Base-by-base conservation (phyloP, 2,797 vertebrate genomes). In the Sebastes glaucus region DNA sequence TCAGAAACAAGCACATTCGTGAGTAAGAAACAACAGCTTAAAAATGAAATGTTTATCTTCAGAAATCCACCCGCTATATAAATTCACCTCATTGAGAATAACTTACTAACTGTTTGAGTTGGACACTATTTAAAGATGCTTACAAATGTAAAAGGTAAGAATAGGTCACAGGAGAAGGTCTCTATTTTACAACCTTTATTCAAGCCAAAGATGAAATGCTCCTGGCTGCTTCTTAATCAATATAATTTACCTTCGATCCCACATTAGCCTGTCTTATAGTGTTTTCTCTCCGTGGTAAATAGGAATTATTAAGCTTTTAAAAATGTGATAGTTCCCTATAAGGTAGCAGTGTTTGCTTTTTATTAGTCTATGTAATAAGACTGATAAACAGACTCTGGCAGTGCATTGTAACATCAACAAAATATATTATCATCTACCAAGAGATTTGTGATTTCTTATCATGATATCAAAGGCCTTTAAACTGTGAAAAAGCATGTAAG, bases 281-380 rank as follows among this genome's bases (percentile, higher is more conserved):
- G 66, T 88, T 87, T 90, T 85, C 38, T 77, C 65, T 77, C 62
- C 5, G 10, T 46, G 56, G 38, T 63, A 28, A 32, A 55, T 66
- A 14, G 62, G 66, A 84, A 80, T 89, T 91, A 93, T 84, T 86
- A 82, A 76, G 49, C 84, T 87, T 91, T 93, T 89, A 82, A 91
- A 92, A 91, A 69, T 65, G 27, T 79, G 81, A 84, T 77, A 59
- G 60, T 86, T 60, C 82, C 71, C 53, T 71, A 67, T 71, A 84
- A 86, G 83, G 73, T 87, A 73, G 74, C 42, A 28, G 35, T 65
- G 68, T 80, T 75, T 78, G 62, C 38, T 62, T 87, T 92, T 88
- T 88, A 89, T 90, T 76, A 81, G 76, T 42, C 53, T 10, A 2
- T 56, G 52, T 84, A 89, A 88, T 76, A 86, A 80, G 32, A 76